phyloP scores from a whole-genome alignment of 2,113 vertebrate species.

The Andinoacara biseriatus region DNA sequence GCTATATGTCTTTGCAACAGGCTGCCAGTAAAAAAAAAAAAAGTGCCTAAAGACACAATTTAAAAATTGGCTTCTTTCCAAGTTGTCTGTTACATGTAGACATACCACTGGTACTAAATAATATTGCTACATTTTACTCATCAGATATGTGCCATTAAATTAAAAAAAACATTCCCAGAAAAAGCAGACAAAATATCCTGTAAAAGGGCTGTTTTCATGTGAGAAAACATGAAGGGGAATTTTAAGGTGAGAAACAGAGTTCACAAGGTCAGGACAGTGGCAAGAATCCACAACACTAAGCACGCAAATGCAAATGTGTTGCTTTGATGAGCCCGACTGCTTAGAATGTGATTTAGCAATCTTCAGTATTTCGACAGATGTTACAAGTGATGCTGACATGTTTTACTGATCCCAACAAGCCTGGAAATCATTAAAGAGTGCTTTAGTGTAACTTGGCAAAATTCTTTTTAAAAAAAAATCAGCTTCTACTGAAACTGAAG shows the following conservation, averaged over 20 bases:
- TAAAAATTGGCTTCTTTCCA: too few relatives aligned
- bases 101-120: too few relatives aligned
- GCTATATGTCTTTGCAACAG: too few relatives aligned
- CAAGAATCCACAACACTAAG: background rate
- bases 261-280: background rate
- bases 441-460: background rate
- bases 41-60: too few relatives aligned
- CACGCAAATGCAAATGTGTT: background rate
- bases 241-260: background rate
- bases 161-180: background rate
- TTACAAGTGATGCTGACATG: slow-evolving; percentile 17
- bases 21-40: too few relatives aligned
- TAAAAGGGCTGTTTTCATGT: background rate
- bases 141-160: background rate
- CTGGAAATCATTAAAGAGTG: slow-evolving; percentile 52
- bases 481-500: background rate
- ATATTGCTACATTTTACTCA: background rate
- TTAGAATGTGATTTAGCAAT: slow-evolving; percentile 53
- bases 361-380: slow-evolving; percentile 36
- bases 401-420: slow-evolving; percentile 25
- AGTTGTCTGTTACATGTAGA: too few relatives aligned
- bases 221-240: background rate
- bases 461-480: background rate
- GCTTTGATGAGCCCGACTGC: slow-evolving; percentile 35
- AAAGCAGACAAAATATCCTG: background rate